Percentiles rank a stretch among this genome's conserved stretches.
Evolutionary conservation across 2,113 vertebrate genomes (phyloP).

Genomic region (Globicephala melas): DNA sequence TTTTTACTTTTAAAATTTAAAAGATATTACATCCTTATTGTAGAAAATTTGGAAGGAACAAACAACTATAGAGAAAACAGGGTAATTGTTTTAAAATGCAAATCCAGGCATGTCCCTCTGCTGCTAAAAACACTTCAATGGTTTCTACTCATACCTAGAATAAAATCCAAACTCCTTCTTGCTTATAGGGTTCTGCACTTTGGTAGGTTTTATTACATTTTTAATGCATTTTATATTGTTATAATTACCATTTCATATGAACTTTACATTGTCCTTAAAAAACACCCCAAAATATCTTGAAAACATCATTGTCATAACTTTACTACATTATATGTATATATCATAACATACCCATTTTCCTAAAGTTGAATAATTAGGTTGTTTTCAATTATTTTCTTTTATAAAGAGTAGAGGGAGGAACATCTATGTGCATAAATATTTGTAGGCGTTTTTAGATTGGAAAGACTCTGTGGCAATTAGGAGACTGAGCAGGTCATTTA

Average conservation of each 20-base stretch:
- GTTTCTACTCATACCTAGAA: neutral
- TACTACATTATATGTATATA: neutral
- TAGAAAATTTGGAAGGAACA: neutral
- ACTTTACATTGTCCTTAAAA: neutral
- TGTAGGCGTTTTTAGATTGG: neutral
- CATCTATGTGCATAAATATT: neutral
- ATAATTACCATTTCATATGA: neutral
- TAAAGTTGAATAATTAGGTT: neutral
- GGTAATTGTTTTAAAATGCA: slow-evolving; percentile 1
- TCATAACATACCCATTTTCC: neutral
- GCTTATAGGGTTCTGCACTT: neutral
- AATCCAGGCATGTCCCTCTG: neutral
- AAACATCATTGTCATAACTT: neutral
- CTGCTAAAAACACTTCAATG: neutral
- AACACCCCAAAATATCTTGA: neutral
- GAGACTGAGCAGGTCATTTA: slow-evolving; percentile 19
- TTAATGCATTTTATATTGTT: neutral
- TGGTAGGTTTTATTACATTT: neutral
- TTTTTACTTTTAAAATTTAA: neutral
- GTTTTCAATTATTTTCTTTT: neutral
- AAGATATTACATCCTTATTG: neutral
- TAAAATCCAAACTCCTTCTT: neutral
- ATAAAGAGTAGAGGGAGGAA: neutral
- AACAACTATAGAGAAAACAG: neutral
- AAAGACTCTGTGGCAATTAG: slow-evolving; percentile 28